phyloP scores from a whole-genome alignment of 1,140 invertebrate species.

The Neelides sp. region DNA sequence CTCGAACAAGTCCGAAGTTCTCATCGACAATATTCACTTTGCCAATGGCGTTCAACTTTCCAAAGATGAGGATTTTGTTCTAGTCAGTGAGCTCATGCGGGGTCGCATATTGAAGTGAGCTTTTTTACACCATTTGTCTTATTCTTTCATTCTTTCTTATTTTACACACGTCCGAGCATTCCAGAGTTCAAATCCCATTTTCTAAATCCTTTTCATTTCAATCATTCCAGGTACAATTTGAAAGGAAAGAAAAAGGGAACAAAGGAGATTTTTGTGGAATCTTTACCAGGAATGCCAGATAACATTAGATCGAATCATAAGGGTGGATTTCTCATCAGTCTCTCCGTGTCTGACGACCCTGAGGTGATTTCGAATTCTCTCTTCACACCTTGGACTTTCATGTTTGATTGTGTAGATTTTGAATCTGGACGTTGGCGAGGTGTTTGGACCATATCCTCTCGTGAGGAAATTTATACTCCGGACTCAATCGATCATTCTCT shows the following conservation, averaged over 20 bases:
- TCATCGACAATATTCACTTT: slow-evolving; percentile 57
- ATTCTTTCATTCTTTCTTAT: not conserved
- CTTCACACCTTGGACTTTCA: no score
- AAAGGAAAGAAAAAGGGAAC: slow-evolving; percentile 56
- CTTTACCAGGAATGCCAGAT: slow-evolving; percentile 63
- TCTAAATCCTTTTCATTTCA: not conserved
- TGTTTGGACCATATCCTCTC: slow-evolving; percentile 43
- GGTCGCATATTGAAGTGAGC: slow-evolving; percentile 39
- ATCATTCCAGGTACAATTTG: slow-evolving; percentile 48
- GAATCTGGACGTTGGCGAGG: slow-evolving; percentile 39
- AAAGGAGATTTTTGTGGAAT: slow-evolving; percentile 54
- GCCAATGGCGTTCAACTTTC: slow-evolving; percentile 64
- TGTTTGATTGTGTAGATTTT: not conserved
- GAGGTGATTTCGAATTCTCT: no score
- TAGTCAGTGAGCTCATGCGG: slow-evolving; percentile 50
- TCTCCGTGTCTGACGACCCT: slow-evolving; percentile 32
- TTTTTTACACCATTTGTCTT: not conserved
- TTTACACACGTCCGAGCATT: no score
- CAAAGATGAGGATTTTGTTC: slow-evolving; percentile 54
- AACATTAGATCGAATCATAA: slow-evolving; percentile 52
- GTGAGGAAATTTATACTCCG: slow-evolving; percentile 51
- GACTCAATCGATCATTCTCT: no score
- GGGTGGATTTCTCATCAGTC: slow-evolving; percentile 51
- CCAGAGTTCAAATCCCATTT: no score
- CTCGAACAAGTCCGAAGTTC: slow-evolving; percentile 48